A percentile compares a stretch with the other conserved stretches of the same genome.
Evolutionary conservation across 1,140 invertebrate species (phyloP).

Genomic region (Drosophila pandora): DNA sequence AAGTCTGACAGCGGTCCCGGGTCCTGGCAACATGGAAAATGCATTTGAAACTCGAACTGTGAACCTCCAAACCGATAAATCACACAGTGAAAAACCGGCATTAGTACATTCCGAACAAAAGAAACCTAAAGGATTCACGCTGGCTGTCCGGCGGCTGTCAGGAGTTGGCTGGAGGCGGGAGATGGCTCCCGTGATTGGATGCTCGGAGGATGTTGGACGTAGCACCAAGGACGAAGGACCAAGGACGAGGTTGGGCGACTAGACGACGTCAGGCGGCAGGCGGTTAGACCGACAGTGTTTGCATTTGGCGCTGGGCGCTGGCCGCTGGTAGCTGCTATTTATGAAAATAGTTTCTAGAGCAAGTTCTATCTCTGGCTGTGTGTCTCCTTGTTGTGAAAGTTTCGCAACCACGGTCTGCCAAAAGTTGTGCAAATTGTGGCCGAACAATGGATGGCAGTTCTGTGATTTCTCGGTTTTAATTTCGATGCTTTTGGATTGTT

Average conservation of each 20-base stretch:
- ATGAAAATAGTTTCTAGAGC: conserved; percentile 74
- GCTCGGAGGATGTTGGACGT: conserved; percentile 1
- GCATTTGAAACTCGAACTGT: conserved; percentile 82
- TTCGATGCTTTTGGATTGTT: conserved; percentile 62
- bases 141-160: conserved; percentile 49
- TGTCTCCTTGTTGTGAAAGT: conserved; percentile 53
- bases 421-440: conserved; percentile 79
- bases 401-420: conserved; percentile 70
- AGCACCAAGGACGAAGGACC: conserved; percentile 1
- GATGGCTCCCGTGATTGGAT: conserved; percentile 23
- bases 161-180: conserved; percentile 36
- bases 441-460: conserved; percentile 62
- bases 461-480: conserved; percentile 77
- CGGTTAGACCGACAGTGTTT: conserved; percentile 37
- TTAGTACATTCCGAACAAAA: conserved; percentile 72
- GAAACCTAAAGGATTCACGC: conserved; percentile 80
- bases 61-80: conserved; percentile 82
- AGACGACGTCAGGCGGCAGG: conserved; percentile 52
- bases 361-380: conserved; percentile 33
- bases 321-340: conserved; percentile 54
- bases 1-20: conserved; percentile 28
- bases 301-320: conserved; percentile 60
- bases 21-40: conserved; percentile 69
- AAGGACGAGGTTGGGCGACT: conserved; percentile 31
- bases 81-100: conserved; percentile 82